These are phyloP conservation scores for Himalopsyche kuldschensis DNA, from an alignment of 2,888 invertebrate genomes.

Conservation along the genomic window DNA sequence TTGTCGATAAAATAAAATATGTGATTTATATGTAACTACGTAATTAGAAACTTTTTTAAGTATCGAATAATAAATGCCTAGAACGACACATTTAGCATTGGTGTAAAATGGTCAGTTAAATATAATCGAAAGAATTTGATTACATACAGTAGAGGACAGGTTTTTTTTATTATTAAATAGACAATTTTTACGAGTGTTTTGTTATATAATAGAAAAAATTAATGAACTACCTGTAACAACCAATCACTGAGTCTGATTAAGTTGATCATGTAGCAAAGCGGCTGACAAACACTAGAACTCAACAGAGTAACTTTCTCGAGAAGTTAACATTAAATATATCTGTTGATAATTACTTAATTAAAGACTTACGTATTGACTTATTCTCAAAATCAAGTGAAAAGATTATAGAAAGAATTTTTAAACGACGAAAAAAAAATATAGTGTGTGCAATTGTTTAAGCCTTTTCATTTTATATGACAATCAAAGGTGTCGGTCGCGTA, in stretches of 20 bases:
- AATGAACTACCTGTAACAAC: neutral
- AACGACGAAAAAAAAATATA: no score
- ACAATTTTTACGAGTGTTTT: neutral
- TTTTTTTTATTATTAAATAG: neutral
- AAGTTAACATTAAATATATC: no score
- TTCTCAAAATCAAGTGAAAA: no score
- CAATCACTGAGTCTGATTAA: neutral
- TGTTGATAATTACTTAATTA: no score
- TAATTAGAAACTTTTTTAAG: neutral
- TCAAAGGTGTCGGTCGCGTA: no score
- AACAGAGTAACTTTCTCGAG: no score
- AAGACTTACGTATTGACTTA: no score
- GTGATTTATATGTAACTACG: neutral
- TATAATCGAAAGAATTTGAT: neutral
- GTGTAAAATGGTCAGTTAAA: neutral
- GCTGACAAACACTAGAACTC: no score
- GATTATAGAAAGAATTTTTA: no score
- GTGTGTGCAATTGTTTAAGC: no score
- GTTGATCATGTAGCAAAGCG: no score
- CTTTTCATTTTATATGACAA: no score
- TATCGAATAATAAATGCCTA: neutral
- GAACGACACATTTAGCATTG: neutral
- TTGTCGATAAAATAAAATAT: neutral
- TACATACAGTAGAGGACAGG: neutral
- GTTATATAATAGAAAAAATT: neutral